phyloP scores from a whole-genome alignment of 1,140 invertebrate genomes.

The Batillaria attramentaria region DNA sequence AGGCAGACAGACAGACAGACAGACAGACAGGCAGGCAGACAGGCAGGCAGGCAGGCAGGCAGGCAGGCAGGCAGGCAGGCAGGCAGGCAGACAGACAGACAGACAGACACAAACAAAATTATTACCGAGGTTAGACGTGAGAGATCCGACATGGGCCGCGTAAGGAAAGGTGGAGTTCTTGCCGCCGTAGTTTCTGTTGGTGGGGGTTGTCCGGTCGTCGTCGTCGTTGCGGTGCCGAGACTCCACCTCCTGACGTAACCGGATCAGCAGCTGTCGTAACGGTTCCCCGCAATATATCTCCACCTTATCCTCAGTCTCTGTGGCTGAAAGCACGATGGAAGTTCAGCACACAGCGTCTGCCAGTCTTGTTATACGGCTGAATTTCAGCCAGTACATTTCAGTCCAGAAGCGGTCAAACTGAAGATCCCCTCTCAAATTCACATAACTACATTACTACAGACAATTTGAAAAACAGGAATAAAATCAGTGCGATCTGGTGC shows the following conservation, averaged over 20 bases:
- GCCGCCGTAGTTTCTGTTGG: slow-evolving; percentile 1
- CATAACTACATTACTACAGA: too few relatives aligned
- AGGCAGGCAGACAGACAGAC: neutral
- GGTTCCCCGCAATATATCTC: slow-evolving; percentile 50
- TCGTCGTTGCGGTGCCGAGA: slow-evolving; percentile 24
- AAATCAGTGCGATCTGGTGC: too few relatives aligned
- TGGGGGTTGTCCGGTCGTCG: slow-evolving; percentile 6
- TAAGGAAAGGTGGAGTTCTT: slow-evolving; percentile 17
- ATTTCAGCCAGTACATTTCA: too few relatives aligned
- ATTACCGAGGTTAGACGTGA: slow-evolving; percentile 22
- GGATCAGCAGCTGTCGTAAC: slow-evolving; percentile 35
- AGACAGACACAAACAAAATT: neutral
- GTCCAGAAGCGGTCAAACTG: too few relatives aligned
- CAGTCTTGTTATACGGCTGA: too few relatives aligned
- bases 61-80: neutral
- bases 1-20: neutral
- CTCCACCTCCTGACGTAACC: slow-evolving; percentile 33
- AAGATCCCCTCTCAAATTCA: too few relatives aligned
- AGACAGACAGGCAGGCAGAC: neutral
- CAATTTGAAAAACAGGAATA: too few relatives aligned
- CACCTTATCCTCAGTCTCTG: slow-evolving; percentile 49
- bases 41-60: neutral
- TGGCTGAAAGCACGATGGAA: slow-evolving; percentile 38
- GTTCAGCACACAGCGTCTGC: too few relatives aligned
- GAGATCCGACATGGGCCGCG: slow-evolving; percentile 5